Conservation (phyloP, 2,888 invertebrate genomes). For the Nemotelus nigrinus region DNA sequence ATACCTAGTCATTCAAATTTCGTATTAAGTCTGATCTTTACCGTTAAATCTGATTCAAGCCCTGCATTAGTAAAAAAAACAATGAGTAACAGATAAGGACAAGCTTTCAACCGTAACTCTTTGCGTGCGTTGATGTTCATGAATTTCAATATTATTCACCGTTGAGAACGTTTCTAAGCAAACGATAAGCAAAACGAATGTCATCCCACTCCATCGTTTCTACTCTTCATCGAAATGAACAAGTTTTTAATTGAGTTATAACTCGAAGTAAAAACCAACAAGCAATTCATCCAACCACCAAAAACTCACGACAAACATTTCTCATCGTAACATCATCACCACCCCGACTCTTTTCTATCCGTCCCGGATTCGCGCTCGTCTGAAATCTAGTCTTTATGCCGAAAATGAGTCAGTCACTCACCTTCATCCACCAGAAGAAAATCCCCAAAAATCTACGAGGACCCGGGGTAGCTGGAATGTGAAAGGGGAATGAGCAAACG, state of each 20-base stretch:
- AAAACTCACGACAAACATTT: constrained; percentile 43
- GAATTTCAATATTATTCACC: constrained; percentile 10
- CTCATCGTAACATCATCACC: neutral
- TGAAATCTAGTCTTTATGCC: neutral
- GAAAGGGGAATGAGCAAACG: neutral
- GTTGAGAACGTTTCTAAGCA: constrained; percentile 3
- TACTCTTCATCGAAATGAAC: constrained; percentile 43
- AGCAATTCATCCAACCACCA: constrained; percentile 39
- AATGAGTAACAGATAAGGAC: neutral
- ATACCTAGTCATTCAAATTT: no score
- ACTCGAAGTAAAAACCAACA: constrained; percentile 47
- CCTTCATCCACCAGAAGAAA: neutral
- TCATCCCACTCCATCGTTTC: constrained; percentile 8
- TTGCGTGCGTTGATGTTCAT: neutral
- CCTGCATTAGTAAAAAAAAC: neutral
- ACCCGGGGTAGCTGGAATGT: neutral
- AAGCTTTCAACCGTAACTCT: constrained; percentile 4
- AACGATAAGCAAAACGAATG: constrained; percentile 4
- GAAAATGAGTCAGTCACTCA: constrained; percentile 13
- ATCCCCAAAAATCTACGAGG: constrained; percentile 24
- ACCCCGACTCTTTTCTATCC: neutral
- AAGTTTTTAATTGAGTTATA: constrained; percentile 48
- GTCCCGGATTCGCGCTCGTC: no score
- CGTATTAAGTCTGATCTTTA: neutral
- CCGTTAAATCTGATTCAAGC: neutral